Evolutionary conservation across 2,888 invertebrate genomes (phyloP), one percentile per base, ranked within the genome.

Genomic region (Lochmaea capreae): DNA sequence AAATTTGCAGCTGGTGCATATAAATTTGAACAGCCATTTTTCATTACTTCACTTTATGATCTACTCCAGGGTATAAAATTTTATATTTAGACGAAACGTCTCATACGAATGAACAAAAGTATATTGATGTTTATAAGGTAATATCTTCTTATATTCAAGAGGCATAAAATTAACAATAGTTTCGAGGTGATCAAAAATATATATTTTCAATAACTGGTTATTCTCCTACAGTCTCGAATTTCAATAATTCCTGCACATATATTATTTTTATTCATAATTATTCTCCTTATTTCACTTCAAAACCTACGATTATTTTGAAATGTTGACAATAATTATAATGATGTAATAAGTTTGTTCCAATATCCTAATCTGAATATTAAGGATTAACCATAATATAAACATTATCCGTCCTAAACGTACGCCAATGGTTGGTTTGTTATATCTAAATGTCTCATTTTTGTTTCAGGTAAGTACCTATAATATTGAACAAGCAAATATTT

Each of bases 71-170:
- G 18, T 57, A 57, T 57, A 16, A 57, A 57, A 18, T 57, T 57
- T 57, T 57, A 57, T 16, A 22, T 57, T 57, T 57, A 57, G 57
- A 18, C 57, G 18, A 57, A 57, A 22, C 57, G 57, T 57, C 22
- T 11, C 57, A 11, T 57, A 57, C 18, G 9, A 57, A 57, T 16
- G 57, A 57, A 18, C 57, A 16, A 22, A 57, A 57, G 22, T 11
- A 18, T 57, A 4, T 57, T 57, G 18, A 57, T 57, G 57, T 57
- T 57, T 57, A 57, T 22, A 22, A 18, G 22, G 1, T 22, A 22
- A 2, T 22, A 22, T 22, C 22, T 57, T 9, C 16, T 57, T 16
- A 57, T 57, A 18, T 11, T 8, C 16, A 11, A 18, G 57, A 12
- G 16, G 18, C 22, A 57, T 54, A n/a, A 54, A 18, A 42, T 12